Evolutionary conservation across 2,113 vertebrate genomes (phyloP).

Genomic region (Grus americana): DNA sequence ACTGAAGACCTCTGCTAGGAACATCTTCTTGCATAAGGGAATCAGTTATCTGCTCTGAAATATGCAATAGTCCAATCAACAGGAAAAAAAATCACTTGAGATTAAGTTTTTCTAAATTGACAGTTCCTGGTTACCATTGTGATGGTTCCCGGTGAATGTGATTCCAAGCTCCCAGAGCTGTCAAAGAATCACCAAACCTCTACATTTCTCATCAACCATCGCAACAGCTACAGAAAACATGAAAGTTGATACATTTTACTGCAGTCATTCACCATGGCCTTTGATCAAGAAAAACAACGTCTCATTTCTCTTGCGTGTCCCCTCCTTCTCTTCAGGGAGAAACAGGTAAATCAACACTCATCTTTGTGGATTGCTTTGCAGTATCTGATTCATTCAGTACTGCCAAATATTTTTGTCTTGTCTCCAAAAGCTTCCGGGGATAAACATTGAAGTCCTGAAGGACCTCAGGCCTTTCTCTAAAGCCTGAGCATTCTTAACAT

Average conservation of each 20-base stretch:
- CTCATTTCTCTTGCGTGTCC: background rate
- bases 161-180: background rate
- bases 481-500: conserved; percentile 48
- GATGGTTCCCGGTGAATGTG: background rate
- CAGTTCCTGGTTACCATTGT: background rate
- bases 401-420: conserved; percentile 36
- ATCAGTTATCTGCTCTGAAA: background rate
- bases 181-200: background rate
- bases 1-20: background rate
- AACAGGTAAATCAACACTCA: conserved; percentile 33
- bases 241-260: background rate
- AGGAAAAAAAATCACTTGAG: background rate
- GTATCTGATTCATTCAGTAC: background rate
- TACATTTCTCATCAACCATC: background rate
- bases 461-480: background rate
- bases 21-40: background rate
- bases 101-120: background rate
- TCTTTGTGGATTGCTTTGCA: background rate
- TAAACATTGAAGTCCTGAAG: background rate
- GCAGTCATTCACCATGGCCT: background rate
- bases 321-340: background rate
- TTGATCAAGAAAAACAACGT: background rate
- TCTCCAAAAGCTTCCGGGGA: conserved; percentile 25
- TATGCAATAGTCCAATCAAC: background rate
- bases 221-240: background rate